phyloP scores from a whole-genome alignment of 2,888 invertebrate species.

The Boloria euphrosyne region DNA sequence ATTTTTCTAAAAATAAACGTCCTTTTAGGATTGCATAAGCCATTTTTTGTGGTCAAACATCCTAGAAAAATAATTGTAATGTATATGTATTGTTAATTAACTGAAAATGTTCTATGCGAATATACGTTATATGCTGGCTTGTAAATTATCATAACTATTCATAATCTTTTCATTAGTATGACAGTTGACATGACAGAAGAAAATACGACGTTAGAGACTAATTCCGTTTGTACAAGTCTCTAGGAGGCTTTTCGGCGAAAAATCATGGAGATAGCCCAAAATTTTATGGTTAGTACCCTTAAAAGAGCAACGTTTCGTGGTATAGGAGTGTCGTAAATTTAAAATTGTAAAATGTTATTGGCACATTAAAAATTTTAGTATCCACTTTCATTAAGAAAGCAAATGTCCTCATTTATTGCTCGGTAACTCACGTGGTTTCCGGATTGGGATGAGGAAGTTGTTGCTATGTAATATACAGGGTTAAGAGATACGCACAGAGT shows the following conservation, averaged over 20 bases:
- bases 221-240: slow-evolving; percentile 34
- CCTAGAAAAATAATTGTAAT: too few relatives aligned
- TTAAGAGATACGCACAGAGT: too few relatives aligned
- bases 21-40: too few relatives aligned
- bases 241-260: slow-evolving; percentile 38
- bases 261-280: slow-evolving; percentile 71
- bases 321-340: slow-evolving; percentile 38
- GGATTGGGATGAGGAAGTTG: background rate
- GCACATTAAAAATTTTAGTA: slow-evolving; percentile 29
- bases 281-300: slow-evolving; percentile 64
- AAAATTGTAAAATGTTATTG: slow-evolving; percentile 40
- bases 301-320: slow-evolving; percentile 32
- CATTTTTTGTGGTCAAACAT: too few relatives aligned
- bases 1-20: too few relatives aligned
- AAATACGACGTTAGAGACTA: slow-evolving; percentile 5
- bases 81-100: too few relatives aligned
- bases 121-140: background rate
- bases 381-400: slow-evolving; percentile 33
- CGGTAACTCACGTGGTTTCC: background rate
- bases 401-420: slow-evolving; percentile 7
- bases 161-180: background rate
- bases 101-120: too few relatives aligned
- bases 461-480: too few relatives aligned
- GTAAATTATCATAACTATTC: background rate
- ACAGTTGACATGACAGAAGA: slow-evolving; percentile 18